phyloP scores from a whole-genome alignment of 1,140 invertebrate species.

The Lamellibrachia luymesi region DNA sequence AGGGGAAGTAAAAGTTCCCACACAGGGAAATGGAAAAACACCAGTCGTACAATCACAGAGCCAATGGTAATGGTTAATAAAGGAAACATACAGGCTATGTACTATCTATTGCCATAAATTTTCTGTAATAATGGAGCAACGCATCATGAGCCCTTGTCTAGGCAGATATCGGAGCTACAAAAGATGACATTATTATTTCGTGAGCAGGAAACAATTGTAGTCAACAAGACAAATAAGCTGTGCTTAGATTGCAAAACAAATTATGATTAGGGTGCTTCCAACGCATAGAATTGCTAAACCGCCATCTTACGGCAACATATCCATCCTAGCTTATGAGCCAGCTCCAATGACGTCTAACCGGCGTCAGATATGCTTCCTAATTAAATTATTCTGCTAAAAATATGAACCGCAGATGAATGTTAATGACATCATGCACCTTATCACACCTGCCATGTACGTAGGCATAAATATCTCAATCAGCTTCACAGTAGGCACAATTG shows the following conservation, averaged over 20 bases:
- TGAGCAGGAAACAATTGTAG: background rate
- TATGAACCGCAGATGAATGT: background rate
- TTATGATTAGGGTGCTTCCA: background rate
- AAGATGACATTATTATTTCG: background rate
- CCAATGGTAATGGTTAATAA: no score
- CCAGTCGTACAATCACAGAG: no score
- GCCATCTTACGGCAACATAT: background rate
- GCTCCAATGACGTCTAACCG: background rate
- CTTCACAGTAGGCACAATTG: background rate
- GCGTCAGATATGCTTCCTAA: background rate
- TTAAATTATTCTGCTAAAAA: background rate
- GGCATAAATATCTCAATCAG: background rate
- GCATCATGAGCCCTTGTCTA: no score
- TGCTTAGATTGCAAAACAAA: background rate
- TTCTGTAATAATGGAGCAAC: no score
- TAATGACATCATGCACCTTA: background rate
- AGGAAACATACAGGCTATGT: no score
- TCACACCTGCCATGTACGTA: background rate
- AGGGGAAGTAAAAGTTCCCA: no score
- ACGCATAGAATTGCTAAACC: background rate
- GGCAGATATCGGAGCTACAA: no score
- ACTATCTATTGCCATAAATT: no score
- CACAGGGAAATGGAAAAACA: no score
- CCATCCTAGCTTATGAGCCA: background rate
- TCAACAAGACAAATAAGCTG: background rate